Base-by-base conservation (phyloP, 2,888 invertebrate genomes). In the Laothoe populi region DNA sequence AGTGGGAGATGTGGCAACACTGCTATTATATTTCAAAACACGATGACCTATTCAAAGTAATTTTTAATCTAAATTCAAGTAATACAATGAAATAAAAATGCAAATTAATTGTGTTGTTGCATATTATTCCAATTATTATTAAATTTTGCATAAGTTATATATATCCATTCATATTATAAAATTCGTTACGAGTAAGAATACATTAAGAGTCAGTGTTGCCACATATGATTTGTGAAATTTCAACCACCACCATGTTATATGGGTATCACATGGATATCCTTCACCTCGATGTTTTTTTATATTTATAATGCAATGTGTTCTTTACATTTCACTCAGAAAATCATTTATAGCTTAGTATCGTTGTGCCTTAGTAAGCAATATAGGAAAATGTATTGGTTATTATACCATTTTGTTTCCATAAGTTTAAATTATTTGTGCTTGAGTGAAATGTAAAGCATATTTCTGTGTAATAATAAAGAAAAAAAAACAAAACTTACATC, bases 1-100 rank as follows among this genome's bases (percentile, higher is more conserved):
- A 64, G 59, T 44, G 62, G 69, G 73, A 66, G 68, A 80, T 80
- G 70, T 86, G 82, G 87, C 83, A 86, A 84, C 81, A 84, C 70
- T 77, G 60, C 38, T 35, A 35, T 31, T 24, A 58, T 11, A 26
- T 46, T 19, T 16, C 16, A 44, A 44, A 19, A 2, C 16, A 44
- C 4, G 16, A 44, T 19, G 5, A 26, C 26, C 26, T n/a, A n/a
- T n/a, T n/a, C n/a, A n/a, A n/a, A n/a, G n/a, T n/a, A n/a, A n/a
- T n/a, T n/a, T n/a, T n/a, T n/a, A n/a, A n/a, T n/a, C n/a, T n/a
- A n/a, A n/a, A n/a, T n/a, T n/a, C n/a, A n/a, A n/a, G n/a, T n/a
- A n/a, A n/a, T n/a, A n/a, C n/a, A n/a, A 26, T 26, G 10, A 35
- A 35, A 35, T 10, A 35, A 35, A 10, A 35, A 7, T 35, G 35